Evolutionary conservation across 2,888 invertebrate species (phyloP), one percentile per base, ranked within the genome.

Genomic region (Eudemis profundana): DNA sequence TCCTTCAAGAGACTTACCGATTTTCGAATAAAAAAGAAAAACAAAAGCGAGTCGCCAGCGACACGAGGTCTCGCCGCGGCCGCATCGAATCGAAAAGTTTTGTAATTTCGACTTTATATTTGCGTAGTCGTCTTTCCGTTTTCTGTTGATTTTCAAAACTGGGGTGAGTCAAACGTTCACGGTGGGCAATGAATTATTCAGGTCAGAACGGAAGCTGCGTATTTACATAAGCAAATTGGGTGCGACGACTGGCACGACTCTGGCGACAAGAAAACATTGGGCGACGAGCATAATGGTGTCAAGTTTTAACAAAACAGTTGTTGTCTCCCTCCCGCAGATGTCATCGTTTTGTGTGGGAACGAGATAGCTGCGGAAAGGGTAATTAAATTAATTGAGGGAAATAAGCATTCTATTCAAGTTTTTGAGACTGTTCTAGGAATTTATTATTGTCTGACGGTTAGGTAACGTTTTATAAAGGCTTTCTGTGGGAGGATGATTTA

Each of bases 181-280:
- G 84, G 80, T 77, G 82, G 74, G 78, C 82, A 84, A 87, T 90
- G 90, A 90, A 91, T 91, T 85, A 90, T 90, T 91, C 91, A 90
- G 84, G 82, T 83, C 84, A 84, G 83, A 84, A 84, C 85, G 87
- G 88, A 87, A 89, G 86, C 90, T 86, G 86, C 82, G 88, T 90
- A 90, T 91, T 91, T 91, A 90, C 91, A 90, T 90, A 91, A 90
- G 89, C 87, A 90, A 90, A 90, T 90, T 90, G 90, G 86, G 86
- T 89, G 87, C 87, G 85, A 84, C 83, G 66, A 68, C 67, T 61
- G 61, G 65, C 69, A 73, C 73, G 75, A 74, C 77, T 74, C 73
- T 73, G 72, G 70, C 70, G 70, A 61, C 68, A 68, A 70, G 70
- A 66, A 71, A 70, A 69, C 57, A 57, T 62, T 63, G 38, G 61